These are phyloP conservation scores for Stictocephala bisonia DNA, from an alignment of 2,888 invertebrate species.

Conservation along the genomic window DNA sequence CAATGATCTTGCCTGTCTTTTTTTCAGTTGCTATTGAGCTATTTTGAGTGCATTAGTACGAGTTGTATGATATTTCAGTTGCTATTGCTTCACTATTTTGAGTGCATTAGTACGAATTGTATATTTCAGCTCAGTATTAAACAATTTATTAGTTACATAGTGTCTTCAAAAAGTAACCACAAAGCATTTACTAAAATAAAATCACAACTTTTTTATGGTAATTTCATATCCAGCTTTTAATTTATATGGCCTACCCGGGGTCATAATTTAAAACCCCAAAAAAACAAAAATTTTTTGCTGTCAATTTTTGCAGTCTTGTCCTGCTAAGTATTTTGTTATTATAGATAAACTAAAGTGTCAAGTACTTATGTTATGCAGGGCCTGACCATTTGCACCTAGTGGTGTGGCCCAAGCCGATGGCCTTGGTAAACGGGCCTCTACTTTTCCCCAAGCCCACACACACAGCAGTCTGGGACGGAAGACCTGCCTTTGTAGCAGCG, in stretches of 20 bases:
- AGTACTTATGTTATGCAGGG: no score
- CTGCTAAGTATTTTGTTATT: background rate
- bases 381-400: constrained; percentile 51
- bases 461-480: constrained; percentile 43
- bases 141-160: background rate
- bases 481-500: constrained; percentile 50
- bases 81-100: background rate
- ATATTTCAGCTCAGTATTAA: background rate
- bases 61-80: no score
- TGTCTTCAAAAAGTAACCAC: background rate
- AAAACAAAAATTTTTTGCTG: background rate
- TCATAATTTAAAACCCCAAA: no score
- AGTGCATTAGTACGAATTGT: background rate
- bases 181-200: background rate
- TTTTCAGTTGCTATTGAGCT: no score
- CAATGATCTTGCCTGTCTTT: no score
- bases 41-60: no score
- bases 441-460: background rate
- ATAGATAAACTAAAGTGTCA: background rate
- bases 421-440: constrained; percentile 50
- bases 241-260: no score
- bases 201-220: background rate
- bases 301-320: no score
- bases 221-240: background rate
- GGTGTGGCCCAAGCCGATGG: constrained; percentile 46